phyloP scores from a whole-genome alignment of 1,140 invertebrate genomes.

The Lutraria rhynchaena region DNA sequence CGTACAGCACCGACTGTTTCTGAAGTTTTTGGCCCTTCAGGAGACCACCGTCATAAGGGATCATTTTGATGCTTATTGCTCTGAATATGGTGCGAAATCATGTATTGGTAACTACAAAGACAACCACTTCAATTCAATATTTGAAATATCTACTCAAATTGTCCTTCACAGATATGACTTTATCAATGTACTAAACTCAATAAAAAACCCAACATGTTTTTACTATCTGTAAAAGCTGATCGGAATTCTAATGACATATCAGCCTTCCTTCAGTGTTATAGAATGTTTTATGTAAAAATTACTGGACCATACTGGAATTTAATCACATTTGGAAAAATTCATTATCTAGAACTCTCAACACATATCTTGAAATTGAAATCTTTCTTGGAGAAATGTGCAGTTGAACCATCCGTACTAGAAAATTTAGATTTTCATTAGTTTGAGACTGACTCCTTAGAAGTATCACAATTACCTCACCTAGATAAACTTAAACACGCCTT shows the following conservation, averaged over 20 bases:
- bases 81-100: slow-evolving; percentile 6
- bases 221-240: slow-evolving; percentile 14
- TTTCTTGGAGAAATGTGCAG: slow-evolving; percentile 19
- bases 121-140: slow-evolving; percentile 20
- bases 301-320: slow-evolving; percentile 57
- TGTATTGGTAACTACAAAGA: slow-evolving; percentile 32
- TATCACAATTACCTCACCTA: neutral
- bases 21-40: slow-evolving; percentile 3
- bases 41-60: slow-evolving; percentile 28
- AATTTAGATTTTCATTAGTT: neutral
- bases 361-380: neutral
- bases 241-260: neutral
- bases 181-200: neutral
- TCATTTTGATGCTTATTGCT: slow-evolving; percentile 13
- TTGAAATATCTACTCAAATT: slow-evolving; percentile 9
- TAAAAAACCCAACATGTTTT: slow-evolving; percentile 5
- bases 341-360: slow-evolving; percentile 34
- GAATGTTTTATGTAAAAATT: slow-evolving; percentile 44
- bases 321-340: slow-evolving; percentile 8
- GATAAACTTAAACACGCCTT: neutral
- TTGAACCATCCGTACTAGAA: neutral
- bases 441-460: neutral
- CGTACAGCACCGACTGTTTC: neutral
- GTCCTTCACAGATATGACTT: neutral
- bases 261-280: slow-evolving; percentile 21